Evolutionary conservation across 2,113 vertebrate genomes (phyloP).

Genomic region (Phrynosoma platyrhinos): DNA sequence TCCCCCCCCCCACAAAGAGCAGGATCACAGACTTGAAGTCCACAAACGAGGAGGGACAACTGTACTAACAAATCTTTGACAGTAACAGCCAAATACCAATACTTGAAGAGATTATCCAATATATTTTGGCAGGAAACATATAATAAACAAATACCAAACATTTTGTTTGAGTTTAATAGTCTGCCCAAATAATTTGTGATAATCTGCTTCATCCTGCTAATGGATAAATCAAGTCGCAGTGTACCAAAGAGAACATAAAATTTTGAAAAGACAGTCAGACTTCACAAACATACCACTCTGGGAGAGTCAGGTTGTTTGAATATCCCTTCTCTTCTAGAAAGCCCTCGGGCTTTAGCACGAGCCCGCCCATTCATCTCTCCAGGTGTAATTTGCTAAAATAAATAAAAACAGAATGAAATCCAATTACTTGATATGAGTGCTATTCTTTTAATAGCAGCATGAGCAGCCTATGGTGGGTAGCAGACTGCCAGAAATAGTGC

Average conservation of each 20-base stretch:
- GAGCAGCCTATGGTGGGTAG: not conserved
- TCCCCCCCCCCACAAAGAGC: no score
- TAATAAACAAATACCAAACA: not conserved
- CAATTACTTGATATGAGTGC: not conserved
- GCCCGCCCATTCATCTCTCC: conserved; percentile 9
- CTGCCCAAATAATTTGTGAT: not conserved
- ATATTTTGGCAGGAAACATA: not conserved
- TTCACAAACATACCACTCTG: not conserved
- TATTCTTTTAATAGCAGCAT: not conserved
- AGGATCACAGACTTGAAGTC: no score
- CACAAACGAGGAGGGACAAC: no score
- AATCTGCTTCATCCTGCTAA: not conserved
- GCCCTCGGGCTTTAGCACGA: conserved; percentile 13
- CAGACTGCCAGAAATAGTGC: no score
- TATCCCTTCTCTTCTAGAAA: not conserved
- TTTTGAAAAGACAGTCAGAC: not conserved
- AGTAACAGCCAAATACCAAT: not conserved
- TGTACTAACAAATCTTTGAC: not conserved
- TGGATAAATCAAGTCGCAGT: no score
- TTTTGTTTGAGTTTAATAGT: not conserved
- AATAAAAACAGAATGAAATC: conserved; percentile 1
- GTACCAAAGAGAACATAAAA: not conserved
- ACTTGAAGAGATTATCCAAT: not conserved
- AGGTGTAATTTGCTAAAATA: not conserved
- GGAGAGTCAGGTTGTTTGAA: not conserved